Evolutionary conservation across 1,140 invertebrate genomes (phyloP), one percentile per base, ranked within the genome.

Genomic region (Oryzaephilus surinamensis): DNA sequence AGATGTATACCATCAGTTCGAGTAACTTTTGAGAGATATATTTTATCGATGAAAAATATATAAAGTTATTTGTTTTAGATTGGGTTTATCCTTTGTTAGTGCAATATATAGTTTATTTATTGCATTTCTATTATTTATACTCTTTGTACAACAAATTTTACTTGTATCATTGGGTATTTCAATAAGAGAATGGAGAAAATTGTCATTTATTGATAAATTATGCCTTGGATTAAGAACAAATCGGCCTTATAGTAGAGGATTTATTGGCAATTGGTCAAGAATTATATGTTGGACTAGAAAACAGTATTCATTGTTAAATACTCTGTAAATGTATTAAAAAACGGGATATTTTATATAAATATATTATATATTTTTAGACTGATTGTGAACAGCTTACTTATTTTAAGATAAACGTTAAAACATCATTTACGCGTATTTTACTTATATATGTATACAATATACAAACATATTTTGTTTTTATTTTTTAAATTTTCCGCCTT

Each of bases 1-100:
- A 40, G 76, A 81, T 60, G 77, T 77, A 5, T 81, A 80, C 60
- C 66, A 72, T 60, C 69, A 77, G 41, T 70, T 73, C 45, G 64
- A 73, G 78, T 81, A 69, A 66, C 73, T 66, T 51, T 48, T n/a
- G 8, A 37, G n/a, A 21, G 15, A 1, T 24, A 6, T 32, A 17
- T 14, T 31, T 27, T 48, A 4, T 18, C 32, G 26, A 10, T 23
- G n/a, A n/a, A n/a, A n/a, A n/a, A n/a, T n/a, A n/a, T 34, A 17
- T 38, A 32, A 32, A 26, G 18, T 40, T 37, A 45, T 38, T 37
- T 31, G 19, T 57, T 59, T 44, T 31, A 60, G 57, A 39, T 45
- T 60, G 24, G 46, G 48, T 4, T 30, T 60, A 28, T 50, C 50
- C 11, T 60, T 60, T 51, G 55, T 58, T 6, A 43, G 50, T 13